Percentiles rank a stretch among this genome's conserved stretches.
phyloP scores from a whole-genome alignment of 37 sponge, comb jelly and placozoan genomes.

The Oscarella lobularis region DNA sequence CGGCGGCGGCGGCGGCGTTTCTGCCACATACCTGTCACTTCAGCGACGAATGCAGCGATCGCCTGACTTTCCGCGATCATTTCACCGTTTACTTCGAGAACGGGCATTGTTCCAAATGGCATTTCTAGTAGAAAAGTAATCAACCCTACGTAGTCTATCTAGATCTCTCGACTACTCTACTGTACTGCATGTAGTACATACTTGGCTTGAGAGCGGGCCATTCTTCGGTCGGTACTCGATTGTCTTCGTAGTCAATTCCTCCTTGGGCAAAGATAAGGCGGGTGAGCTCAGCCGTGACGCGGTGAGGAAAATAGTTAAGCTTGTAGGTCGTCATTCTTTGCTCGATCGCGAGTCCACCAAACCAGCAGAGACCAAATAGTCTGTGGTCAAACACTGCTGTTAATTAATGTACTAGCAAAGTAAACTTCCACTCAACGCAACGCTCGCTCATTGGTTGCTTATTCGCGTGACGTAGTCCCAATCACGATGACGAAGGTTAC shows the following conservation, averaged over 20 bases:
- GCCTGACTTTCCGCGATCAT: not conserved
- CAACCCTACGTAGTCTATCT: not conserved
- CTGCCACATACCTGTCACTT: slow-evolving; percentile 3
- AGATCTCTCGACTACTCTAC: too few relatives aligned
- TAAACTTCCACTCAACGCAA: too few relatives aligned
- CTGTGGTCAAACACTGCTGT: too few relatives aligned
- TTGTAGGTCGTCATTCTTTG: slow-evolving; percentile 16
- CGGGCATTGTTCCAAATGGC: not conserved
- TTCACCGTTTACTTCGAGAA: not conserved
- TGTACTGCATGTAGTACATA: too few relatives aligned
- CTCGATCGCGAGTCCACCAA: too few relatives aligned
- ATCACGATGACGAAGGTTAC: too few relatives aligned
- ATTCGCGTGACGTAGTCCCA: too few relatives aligned
- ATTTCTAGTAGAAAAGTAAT: not conserved
- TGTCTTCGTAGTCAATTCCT: not conserved
- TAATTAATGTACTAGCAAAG: too few relatives aligned
- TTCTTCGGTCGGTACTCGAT: not conserved
- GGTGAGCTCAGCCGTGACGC: slow-evolving; percentile 1
- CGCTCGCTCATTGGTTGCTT: too few relatives aligned
- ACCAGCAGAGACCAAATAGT: too few relatives aligned
- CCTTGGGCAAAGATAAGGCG: not conserved
- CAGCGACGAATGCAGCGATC: not conserved
- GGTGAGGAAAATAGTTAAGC: slow-evolving; percentile 5
- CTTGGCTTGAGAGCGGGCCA: slow-evolving; percentile 1
- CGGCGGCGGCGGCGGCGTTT: too few relatives aligned